Base-by-base conservation (phyloP, 2,113 vertebrate species). In the Nicator chloris region DNA sequence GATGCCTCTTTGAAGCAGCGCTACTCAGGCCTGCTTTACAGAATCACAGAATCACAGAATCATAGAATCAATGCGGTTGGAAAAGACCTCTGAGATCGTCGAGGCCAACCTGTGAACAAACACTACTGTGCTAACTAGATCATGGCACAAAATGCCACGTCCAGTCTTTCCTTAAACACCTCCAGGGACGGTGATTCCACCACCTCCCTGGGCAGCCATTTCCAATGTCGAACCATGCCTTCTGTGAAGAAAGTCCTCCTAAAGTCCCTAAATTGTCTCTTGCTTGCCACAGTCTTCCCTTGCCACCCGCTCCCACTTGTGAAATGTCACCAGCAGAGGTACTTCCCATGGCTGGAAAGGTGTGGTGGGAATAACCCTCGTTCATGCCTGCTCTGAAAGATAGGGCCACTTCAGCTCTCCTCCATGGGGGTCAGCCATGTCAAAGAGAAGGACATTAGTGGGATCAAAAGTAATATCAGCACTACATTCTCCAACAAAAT, bases 101-200 rank as follows among this genome's bases (percentile, higher is more conserved):
- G 0, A 47, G 17, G 13, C 30, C 20, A 60, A 22, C 4, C n/a
- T 15, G 2, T 53, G 24, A 40, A 12, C 0, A 0, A 69, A 33
- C 10, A 54, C 9, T 47, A 35, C n/a, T 3, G 2, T 26, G 24
- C 7, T 24, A 51, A 28, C 4, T 10, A 40, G 26, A 42, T 10
- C 40, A 35, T 11, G 45, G 33, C 8, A 13, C 18, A 19, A 19
- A 69, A 11, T 47, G 12, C 2, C 31, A 42, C 1, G 0, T 47
- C 6, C 9, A 20, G 13, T 40, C 28, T 54, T n/a, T 40, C 20
- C n/a, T 35, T 82, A 47, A 61, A 35, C 26, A 28, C 8, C 15
- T 61, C 21, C 35, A 42, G 47, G 11, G 10, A 19, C 4, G 10
- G n/a, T 31, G 47, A 54, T 3, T 40, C 17, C 26, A 40, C 18